These are phyloP conservation scores for Drosophila pruinosa DNA, from an alignment of 1,140 invertebrate genomes.

Conservation along the genomic window DNA sequence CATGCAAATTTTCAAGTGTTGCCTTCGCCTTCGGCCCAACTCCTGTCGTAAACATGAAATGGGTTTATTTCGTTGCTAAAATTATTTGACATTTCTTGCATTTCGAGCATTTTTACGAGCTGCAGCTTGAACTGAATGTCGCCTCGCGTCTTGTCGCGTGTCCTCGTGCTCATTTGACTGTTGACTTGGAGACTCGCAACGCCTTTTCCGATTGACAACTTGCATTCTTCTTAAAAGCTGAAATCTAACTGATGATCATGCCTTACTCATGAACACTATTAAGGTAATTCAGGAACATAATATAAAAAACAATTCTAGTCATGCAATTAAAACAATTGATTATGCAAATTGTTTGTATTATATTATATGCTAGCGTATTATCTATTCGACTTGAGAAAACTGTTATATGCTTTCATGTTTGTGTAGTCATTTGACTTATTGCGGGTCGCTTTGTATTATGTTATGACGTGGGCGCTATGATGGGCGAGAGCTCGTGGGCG, in stretches of 20 bases:
- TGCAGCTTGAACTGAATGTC: conserved; percentile 26
- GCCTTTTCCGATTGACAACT: conserved; percentile 5
- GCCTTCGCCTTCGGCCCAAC: conserved; percentile 36
- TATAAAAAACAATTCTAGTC: too few species aligned
- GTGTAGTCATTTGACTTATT: conserved; percentile 78
- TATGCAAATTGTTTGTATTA: not conserved
- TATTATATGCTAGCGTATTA: conserved; percentile 34
- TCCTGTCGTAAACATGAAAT: conserved; percentile 81
- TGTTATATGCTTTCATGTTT: conserved; percentile 49
- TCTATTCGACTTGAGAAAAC: conserved; percentile 3
- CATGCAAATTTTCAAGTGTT: conserved; percentile 64
- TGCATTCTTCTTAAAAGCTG: too few species aligned
- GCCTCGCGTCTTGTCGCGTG: not conserved
- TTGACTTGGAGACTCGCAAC: conserved; percentile 35
- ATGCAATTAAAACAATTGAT: not conserved
- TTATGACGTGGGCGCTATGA: conserved; percentile 49
- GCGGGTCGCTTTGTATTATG: conserved; percentile 61
- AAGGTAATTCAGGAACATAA: too few species aligned
- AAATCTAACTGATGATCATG: too few species aligned
- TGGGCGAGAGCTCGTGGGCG: conserved; percentile 48
- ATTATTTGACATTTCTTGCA: conserved; percentile 82
- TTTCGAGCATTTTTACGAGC: conserved; percentile 79
- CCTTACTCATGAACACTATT: too few species aligned
- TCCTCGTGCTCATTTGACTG: conserved; percentile 58
- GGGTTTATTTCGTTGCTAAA: conserved; percentile 82